phyloP scores from a whole-genome alignment of 2,797 vertebrate genomes.

The Phataginus tricuspis region DNA sequence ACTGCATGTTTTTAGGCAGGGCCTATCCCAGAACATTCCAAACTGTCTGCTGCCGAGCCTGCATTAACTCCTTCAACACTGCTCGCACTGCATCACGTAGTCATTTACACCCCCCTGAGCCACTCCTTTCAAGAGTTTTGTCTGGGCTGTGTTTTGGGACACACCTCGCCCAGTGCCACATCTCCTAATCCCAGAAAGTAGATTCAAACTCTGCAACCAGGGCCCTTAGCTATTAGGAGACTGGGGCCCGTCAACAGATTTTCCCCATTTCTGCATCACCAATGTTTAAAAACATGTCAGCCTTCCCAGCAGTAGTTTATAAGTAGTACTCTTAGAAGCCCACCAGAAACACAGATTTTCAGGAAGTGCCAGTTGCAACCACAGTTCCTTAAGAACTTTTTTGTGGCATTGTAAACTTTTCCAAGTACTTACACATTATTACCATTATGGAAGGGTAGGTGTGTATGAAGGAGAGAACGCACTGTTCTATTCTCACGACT shows the following conservation, averaged over 20 bases:
- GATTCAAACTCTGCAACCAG: not conserved
- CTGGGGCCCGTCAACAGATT: not conserved
- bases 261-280: not conserved
- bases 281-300: not conserved
- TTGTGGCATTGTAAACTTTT: not conserved
- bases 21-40: conserved; percentile 17
- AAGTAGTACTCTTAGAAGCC: not conserved
- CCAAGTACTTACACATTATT: not conserved
- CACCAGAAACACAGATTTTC: conserved; percentile 9
- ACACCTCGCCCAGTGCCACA: not conserved
- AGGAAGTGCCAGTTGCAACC: not conserved
- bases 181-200: not conserved
- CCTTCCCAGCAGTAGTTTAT: not conserved
- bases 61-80: not conserved
- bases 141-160: not conserved
- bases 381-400: not conserved
- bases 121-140: not conserved
- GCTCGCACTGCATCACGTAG: not conserved
- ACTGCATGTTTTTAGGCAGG: not conserved
- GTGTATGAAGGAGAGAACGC: not conserved
- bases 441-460: not conserved
- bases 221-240: not conserved
- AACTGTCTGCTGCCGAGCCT: not conserved
- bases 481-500: not conserved
- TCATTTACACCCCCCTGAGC: not conserved